These are phyloP conservation scores for Onychostoma macrolepis DNA, from an alignment of 2,113 vertebrate species.

Conservation along the genomic window DNA sequence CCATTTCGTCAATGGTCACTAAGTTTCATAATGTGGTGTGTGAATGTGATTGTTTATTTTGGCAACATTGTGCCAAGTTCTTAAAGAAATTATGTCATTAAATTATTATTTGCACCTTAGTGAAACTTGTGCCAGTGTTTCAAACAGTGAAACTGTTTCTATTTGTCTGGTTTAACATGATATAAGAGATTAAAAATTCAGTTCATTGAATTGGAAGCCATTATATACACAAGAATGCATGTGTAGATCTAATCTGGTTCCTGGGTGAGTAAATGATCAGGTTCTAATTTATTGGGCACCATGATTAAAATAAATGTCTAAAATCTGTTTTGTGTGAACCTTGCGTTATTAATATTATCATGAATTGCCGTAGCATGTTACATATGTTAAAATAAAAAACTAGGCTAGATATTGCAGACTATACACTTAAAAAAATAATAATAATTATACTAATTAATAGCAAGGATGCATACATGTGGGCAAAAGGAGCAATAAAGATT, in stretches of 20 bases:
- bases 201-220: neutral
- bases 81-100: conserved; percentile 51
- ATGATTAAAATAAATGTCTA: conserved; percentile 54
- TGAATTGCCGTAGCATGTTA: neutral
- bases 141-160: conserved; percentile 22
- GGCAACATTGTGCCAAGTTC: conserved; percentile 28
- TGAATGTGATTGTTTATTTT: neutral
- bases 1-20: neutral
- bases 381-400: neutral
- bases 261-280: conserved; percentile 18
- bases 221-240: neutral
- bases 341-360: neutral
- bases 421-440: neutral
- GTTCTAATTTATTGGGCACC: conserved; percentile 34
- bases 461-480: neutral
- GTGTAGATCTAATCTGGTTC: conserved; percentile 22
- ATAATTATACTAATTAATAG: neutral
- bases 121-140: conserved; percentile 41
- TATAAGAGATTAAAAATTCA: neutral
- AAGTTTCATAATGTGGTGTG: neutral
- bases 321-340: conserved; percentile 4
- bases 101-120: conserved; percentile 55
- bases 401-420: neutral
- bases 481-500: neutral
- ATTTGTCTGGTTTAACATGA: conserved; percentile 25